Evolutionary conservation across 2,888 invertebrate genomes (phyloP).

Genomic region (Eupithecia abbreviata): DNA sequence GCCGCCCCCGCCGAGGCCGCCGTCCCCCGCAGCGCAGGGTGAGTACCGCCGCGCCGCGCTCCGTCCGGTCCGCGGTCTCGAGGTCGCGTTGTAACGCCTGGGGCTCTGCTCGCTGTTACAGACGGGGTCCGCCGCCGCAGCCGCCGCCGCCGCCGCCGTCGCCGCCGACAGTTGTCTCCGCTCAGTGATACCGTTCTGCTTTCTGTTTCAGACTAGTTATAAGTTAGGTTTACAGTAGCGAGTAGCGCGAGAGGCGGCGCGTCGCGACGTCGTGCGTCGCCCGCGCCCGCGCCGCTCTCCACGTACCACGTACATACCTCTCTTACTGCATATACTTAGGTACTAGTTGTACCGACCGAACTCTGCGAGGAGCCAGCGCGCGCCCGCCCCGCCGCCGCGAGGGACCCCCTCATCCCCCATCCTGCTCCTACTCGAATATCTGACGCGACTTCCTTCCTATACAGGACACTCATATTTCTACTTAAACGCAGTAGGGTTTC

Average conservation of each 20-base stretch:
- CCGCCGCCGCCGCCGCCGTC: slow-evolving; percentile 41
- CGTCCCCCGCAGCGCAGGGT: slow-evolving; percentile 1
- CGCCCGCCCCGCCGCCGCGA: slow-evolving; percentile 20
- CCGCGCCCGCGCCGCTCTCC: slow-evolving; percentile 29
- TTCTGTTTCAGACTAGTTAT: slow-evolving; percentile 82
- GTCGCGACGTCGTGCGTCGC: slow-evolving; percentile 27
- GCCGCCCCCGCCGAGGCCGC: slow-evolving; percentile 36
- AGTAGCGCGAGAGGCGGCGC: slow-evolving; percentile 3
- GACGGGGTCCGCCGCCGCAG: slow-evolving; percentile 42
- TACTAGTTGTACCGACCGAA: slow-evolving; percentile 29
- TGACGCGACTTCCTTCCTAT: too few species aligned
- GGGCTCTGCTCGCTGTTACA: slow-evolving; percentile 54
- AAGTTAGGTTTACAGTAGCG: slow-evolving; percentile 73
- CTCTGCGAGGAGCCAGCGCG: slow-evolving; percentile 41
- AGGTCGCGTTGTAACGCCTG: slow-evolving; percentile 44
- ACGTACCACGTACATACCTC: slow-evolving; percentile 70
- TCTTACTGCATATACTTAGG: slow-evolving; percentile 50
- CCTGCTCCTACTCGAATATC: neutral
- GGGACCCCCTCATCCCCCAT: neutral
- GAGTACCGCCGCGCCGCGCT: slow-evolving; percentile 1
- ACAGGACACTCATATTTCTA: too few species aligned
- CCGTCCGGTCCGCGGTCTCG: slow-evolving; percentile 35
- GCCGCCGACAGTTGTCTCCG: slow-evolving; percentile 63
- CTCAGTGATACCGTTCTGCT: slow-evolving; percentile 81
- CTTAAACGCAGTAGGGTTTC: neutral